phyloP scores from a whole-genome alignment of 2,888 invertebrate species.

The Flabesymbios commensalis region DNA sequence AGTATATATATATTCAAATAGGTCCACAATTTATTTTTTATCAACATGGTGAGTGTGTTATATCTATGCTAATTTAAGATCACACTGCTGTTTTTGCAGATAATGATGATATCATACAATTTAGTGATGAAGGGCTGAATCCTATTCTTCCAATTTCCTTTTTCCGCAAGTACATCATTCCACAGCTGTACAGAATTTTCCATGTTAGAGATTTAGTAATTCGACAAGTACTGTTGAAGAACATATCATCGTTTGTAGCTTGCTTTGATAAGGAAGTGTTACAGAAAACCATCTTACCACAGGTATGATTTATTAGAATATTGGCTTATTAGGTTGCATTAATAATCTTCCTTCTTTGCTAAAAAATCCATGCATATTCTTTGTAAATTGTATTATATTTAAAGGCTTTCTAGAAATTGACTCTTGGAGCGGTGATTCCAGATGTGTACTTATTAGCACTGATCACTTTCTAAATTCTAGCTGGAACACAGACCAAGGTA shows the following conservation, averaged over 20 bases:
- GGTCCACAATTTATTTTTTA: too few species aligned
- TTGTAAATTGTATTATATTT: neutral
- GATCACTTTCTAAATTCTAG: too few species aligned
- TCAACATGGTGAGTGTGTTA: too few species aligned
- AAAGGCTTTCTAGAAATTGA: neutral
- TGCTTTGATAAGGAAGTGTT: slow-evolving; percentile 78
- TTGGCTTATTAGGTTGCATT: neutral
- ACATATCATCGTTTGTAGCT: slow-evolving; percentile 77
- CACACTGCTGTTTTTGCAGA: too few species aligned
- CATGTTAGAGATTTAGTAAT: slow-evolving; percentile 84
- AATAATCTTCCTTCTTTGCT: too few species aligned
- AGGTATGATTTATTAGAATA: slow-evolving; percentile 66
- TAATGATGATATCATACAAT: too few species aligned
- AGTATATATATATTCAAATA: too few species aligned
- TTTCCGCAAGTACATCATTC: slow-evolving; percentile 77
- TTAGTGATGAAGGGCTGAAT: slow-evolving; percentile 15
- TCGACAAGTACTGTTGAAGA: slow-evolving; percentile 75
- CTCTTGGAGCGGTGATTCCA: neutral
- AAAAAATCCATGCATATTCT: too few species aligned
- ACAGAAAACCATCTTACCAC: slow-evolving; percentile 80
- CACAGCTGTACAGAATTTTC: slow-evolving; percentile 69
- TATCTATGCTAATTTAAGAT: too few species aligned
- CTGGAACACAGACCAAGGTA: too few species aligned
- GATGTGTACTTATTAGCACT: neutral
- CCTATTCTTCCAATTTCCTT: slow-evolving; percentile 70